These are phyloP conservation scores for Mastomys natalensis DNA, from an alignment of 2,113 vertebrate species.

Conservation along the genomic window DNA sequence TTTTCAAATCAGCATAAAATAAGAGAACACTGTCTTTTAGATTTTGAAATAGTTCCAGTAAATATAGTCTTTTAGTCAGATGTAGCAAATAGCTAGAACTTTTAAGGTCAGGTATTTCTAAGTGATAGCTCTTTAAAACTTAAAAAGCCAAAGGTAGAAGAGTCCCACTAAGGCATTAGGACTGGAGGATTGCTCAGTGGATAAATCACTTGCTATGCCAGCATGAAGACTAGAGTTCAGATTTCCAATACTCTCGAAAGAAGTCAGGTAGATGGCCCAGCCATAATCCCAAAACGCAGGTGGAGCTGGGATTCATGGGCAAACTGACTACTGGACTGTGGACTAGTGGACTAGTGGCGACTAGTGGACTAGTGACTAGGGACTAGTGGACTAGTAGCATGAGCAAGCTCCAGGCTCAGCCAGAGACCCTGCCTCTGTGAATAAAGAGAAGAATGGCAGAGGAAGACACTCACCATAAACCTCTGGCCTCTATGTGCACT, in stretches of 20 bases:
- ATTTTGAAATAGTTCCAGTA: conserved; percentile 29
- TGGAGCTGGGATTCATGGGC: background rate
- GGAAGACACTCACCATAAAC: background rate
- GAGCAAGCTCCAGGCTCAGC: background rate
- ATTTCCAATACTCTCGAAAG: background rate
- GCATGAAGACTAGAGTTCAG: background rate
- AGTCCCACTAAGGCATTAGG: background rate
- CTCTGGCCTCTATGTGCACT: background rate
- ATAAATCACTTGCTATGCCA: background rate
- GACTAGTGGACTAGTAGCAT: background rate
- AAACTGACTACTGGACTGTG: no score
- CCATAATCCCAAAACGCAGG: background rate
- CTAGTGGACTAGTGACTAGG: no score
- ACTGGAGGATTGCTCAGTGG: background rate
- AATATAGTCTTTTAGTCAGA: conserved; percentile 15
- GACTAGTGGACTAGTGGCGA: no score
- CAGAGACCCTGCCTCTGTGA: background rate
- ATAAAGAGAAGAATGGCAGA: background rate
- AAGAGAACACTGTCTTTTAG: background rate
- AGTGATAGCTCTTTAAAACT: background rate
- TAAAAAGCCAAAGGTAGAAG: background rate
- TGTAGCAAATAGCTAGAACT: background rate
- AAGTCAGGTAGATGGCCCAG: background rate
- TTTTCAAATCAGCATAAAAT: conserved; percentile 53
- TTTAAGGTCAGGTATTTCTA: conserved; percentile 7